A percentile compares a stretch with the other conserved stretches of the same genome.
These are phyloP conservation scores for Aporophyla lueneburgensis DNA, from an alignment of 2,888 invertebrate species.

Conservation along the genomic window DNA sequence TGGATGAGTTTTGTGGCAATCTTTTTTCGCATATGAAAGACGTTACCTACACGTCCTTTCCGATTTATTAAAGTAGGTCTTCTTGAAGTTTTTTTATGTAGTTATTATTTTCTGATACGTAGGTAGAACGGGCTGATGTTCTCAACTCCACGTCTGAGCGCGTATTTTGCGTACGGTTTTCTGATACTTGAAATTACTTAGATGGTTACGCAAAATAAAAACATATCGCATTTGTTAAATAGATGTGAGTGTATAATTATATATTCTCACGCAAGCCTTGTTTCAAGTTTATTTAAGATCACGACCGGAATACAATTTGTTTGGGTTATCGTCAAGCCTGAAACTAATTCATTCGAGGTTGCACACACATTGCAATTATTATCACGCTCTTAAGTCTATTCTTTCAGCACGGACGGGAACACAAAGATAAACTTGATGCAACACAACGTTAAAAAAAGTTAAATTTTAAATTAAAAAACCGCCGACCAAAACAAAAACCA, in stretches of 20 bases:
- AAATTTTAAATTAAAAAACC: too few species aligned
- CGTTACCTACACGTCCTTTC: neutral
- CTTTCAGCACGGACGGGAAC: too few species aligned
- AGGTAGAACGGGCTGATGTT: too few species aligned
- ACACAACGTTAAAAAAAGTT: too few species aligned
- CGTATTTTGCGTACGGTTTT: too few species aligned
- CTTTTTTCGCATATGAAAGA: neutral
- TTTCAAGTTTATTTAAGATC: slow-evolving; percentile 51
- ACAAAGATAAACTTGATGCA: too few species aligned
- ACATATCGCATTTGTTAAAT: neutral
- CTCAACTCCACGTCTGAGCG: too few species aligned
- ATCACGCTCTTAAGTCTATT: too few species aligned
- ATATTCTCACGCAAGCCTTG: slow-evolving; percentile 38
- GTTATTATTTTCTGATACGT: too few species aligned
- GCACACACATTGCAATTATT: neutral
- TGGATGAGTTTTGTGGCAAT: neutral
- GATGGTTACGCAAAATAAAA: slow-evolving; percentile 4
- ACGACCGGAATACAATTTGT: slow-evolving; percentile 32
- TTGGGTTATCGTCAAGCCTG: slow-evolving; percentile 25
- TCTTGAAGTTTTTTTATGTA: neutral
- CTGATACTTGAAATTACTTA: neutral
- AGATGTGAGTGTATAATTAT: slow-evolving; percentile 23
- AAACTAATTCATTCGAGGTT: slow-evolving; percentile 24
- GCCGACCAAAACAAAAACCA: too few species aligned
- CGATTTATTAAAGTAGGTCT: neutral